phyloP scores from a whole-genome alignment of 2,797 vertebrate species.

The Anguilla obscura region DNA sequence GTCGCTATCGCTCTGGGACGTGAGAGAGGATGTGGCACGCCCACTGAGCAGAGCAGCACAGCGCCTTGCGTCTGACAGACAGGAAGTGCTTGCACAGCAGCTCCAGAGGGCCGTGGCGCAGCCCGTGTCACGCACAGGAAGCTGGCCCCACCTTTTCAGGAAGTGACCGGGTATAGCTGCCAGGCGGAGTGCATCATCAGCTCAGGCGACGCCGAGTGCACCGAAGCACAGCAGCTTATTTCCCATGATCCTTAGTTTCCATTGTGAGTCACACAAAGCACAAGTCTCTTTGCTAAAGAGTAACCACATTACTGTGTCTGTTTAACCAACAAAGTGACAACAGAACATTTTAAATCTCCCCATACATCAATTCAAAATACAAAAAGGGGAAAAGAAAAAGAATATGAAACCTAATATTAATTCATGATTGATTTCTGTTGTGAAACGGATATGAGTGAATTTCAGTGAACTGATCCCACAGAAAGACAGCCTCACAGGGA shows the following conservation, averaged over 20 bases:
- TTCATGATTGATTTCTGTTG: neutral
- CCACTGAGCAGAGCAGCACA: neutral
- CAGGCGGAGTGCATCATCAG: neutral
- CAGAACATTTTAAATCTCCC: neutral
- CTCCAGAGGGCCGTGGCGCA: neutral
- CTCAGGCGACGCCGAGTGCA: neutral
- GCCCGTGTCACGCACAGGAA: constrained; percentile 9
- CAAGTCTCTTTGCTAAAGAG: neutral
- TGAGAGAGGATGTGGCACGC: neutral
- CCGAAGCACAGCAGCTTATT: neutral
- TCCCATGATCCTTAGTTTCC: neutral
- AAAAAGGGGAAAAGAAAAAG: neutral
- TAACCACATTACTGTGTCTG: neutral
- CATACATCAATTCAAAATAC: neutral
- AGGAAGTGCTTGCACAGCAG: neutral
- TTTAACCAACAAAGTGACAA: neutral
- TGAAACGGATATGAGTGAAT: neutral
- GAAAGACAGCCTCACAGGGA: neutral
- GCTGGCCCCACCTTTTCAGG: neutral
- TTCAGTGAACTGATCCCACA: neutral
- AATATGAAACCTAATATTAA: neutral
- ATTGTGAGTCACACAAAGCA: neutral
- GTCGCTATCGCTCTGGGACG: neutral
- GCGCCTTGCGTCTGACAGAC: neutral
- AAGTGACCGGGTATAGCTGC: neutral